Conservation (phyloP, 1,140 invertebrate species). For the Antheraea pernyi region DNA sequence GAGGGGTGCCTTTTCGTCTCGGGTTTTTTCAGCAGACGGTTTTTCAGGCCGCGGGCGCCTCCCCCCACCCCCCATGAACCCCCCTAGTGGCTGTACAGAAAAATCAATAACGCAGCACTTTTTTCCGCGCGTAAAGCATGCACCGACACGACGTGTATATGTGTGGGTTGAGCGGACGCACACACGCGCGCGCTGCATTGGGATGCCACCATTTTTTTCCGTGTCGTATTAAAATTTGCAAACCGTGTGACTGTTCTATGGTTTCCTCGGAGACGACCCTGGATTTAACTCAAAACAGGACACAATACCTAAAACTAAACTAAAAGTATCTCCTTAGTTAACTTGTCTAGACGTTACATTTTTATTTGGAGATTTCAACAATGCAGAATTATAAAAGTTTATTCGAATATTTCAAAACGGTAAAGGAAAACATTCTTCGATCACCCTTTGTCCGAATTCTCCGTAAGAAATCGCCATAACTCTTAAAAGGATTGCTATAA, state of each 20-base stretch:
- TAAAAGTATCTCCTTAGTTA: neutral
- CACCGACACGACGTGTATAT: conserved; percentile 53
- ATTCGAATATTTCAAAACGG: conserved; percentile 21
- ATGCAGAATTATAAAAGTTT: neutral
- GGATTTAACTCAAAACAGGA: conserved; percentile 44
- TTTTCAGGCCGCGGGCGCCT: conserved; percentile 71
- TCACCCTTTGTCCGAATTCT: conserved; percentile 48
- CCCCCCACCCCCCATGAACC: conserved; percentile 37
- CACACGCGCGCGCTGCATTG: conserved; percentile 45
- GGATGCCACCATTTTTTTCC: conserved; percentile 62
- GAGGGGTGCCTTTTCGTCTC: conserved; percentile 77
- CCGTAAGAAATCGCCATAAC: conserved; percentile 49
- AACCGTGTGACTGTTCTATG: conserved; percentile 18
- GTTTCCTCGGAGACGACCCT: conserved; percentile 29
- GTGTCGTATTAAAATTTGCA: conserved; percentile 58
- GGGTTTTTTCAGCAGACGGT: conserved; percentile 76
- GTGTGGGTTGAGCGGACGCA: conserved; percentile 52
- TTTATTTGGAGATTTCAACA: neutral
- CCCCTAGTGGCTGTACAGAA: conserved; percentile 63
- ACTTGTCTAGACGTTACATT: neutral
- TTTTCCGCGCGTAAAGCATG: conserved; percentile 78
- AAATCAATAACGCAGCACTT: conserved; percentile 78
- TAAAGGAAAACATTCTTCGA: conserved; percentile 47
- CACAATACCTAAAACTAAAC: too few relatives aligned
- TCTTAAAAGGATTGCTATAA: conserved; percentile 58